Conservation (phyloP, 2,113 vertebrate species). For the Nesoenas mayeri region DNA sequence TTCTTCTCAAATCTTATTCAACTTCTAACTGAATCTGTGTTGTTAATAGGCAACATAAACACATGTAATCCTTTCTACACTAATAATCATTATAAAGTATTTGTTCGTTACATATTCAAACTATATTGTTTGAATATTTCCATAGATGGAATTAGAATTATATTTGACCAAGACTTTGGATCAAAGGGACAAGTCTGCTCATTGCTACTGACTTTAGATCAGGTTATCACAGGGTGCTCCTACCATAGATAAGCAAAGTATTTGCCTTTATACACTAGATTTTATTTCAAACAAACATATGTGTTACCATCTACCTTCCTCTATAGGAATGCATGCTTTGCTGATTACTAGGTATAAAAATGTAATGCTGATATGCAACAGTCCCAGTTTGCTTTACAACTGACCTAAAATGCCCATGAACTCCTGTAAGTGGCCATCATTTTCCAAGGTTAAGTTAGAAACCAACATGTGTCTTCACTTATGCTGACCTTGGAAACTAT, state of each 20-base stretch:
- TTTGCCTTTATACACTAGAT: background rate
- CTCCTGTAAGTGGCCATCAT: background rate
- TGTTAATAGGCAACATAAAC: background rate
- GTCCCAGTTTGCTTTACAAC: slow-evolving; percentile 21
- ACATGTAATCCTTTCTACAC: background rate
- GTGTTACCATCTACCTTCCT: background rate
- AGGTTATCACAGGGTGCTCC: background rate
- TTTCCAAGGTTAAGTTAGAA: slow-evolving; percentile 55
- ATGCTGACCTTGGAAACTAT: slow-evolving; percentile 30
- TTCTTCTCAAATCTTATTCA: background rate
- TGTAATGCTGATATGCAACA: background rate
- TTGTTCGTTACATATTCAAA: background rate
- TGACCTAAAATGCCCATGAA: background rate
- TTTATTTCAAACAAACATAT: background rate
- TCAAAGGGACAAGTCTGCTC: background rate
- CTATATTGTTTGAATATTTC: background rate
- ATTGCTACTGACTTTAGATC: background rate
- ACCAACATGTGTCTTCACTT: background rate
- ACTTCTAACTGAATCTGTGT: background rate
- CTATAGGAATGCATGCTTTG: background rate
- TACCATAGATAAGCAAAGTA: background rate
- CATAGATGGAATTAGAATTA: background rate
- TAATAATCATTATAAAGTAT: background rate
- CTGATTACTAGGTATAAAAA: background rate
- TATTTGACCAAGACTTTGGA: background rate